Base-by-base conservation (phyloP, 2,113 vertebrate genomes). In the Crotalus horridus region DNA sequence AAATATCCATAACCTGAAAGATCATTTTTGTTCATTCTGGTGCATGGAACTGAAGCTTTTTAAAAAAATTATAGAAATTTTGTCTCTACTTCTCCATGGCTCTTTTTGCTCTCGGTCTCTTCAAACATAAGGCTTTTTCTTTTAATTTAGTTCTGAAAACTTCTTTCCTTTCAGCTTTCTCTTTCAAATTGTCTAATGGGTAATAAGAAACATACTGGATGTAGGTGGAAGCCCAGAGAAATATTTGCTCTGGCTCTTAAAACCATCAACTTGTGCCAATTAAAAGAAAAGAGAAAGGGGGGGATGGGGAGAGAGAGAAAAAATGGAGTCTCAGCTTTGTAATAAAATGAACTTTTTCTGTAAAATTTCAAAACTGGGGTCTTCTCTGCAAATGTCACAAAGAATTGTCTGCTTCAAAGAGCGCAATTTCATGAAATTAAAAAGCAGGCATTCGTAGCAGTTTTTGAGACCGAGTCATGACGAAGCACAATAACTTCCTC, bases 131-230 rank as follows among this genome's bases (percentile, higher is more conserved):
- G 81, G 56, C 90, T 93, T 92, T 91, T 96, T 58, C 51, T 90
- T 90, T 85, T 74, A n/a, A 33, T 89, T 89, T 6, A 26, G 43
- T 93, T 93, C 90, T 93, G 87, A 88, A 93, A 91, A 93, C 69
- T 9, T 92, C 88, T 91, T 93, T 89, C 26, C 0, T 92, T 93
- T 93, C 95, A 91, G 95, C 92, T 96, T 97, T 96, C 96, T 94
- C 92, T 93, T 91, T 89, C 93, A 94, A 96, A 96, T 94, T 93
- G 91, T 95, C 94, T 95, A 90, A 94, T 90, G 88, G 93, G 89
- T 95, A 96, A 94, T 95, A 91, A 94, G 94, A 97, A 96, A 96
- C 93, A 95, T 87, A 93, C 94, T 94, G 89, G 85, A 54, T 56
- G 93, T 21, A 93, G 92, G 89, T 95, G 64, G 23, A 87, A 95